phyloP scores from a whole-genome alignment of 2,113 vertebrate species.

The Hemicordylus capensis region DNA sequence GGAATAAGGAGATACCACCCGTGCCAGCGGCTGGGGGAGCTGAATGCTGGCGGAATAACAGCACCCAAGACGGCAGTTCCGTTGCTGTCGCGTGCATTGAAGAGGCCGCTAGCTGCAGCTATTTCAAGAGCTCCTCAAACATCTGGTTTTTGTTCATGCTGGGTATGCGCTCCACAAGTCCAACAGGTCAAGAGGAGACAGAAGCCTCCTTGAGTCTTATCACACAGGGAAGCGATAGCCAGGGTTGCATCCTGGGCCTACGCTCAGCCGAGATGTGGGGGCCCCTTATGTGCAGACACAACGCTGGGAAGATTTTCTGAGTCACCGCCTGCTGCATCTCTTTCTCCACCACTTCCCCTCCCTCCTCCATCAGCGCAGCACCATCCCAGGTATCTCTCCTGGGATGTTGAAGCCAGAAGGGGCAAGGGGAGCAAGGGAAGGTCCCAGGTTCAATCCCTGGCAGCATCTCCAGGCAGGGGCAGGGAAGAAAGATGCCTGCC shows the following conservation, averaged over 20 bases:
- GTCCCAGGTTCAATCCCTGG: too few species aligned
- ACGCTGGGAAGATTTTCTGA: not conserved
- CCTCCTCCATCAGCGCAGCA: too few species aligned
- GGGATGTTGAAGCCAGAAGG: not conserved
- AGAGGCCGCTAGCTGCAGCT: too few species aligned
- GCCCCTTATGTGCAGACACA: not conserved
- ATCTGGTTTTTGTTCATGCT: accelerated
- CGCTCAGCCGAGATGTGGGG: not conserved
- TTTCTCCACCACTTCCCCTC: too few species aligned
- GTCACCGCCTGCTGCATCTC: too few species aligned
- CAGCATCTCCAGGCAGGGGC: too few species aligned
- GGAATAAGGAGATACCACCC: not conserved
- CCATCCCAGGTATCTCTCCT: not conserved
- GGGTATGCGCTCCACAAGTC: too few species aligned
- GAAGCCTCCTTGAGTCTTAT: not conserved
- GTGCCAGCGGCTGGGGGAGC: not conserved
- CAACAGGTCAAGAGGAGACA: not conserved
- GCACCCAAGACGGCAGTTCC: too few species aligned
- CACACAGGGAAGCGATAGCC: not conserved
- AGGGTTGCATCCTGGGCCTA: not conserved
- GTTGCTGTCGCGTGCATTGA: too few species aligned
- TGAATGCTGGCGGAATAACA: not conserved
- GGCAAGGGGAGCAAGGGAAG: not conserved
- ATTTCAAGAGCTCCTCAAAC: not conserved
- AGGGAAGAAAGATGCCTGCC: too few species aligned